Evolutionary conservation across 1,140 invertebrate genomes (phyloP), one percentile per base, ranked within the genome.

Genomic region (Melipona quadrifasciata): DNA sequence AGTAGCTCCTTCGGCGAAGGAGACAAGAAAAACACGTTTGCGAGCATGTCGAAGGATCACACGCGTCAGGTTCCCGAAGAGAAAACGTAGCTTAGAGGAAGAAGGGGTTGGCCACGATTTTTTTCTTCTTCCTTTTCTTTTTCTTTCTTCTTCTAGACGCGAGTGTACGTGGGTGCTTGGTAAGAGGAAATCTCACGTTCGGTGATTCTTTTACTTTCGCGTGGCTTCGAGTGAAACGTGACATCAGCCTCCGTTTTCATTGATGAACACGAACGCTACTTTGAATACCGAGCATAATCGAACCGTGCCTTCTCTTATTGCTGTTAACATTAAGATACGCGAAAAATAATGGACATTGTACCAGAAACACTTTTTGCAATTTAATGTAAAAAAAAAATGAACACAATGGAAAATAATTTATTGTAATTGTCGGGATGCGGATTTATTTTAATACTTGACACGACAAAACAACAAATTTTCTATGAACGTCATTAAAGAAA

Each of bases 161-260:
- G 21, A 39, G n/a, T 27, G 12, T 10, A 4, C 4, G 1, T 21
- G n/a, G 14, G 12, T 47, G 39, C 8, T 39, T 16, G 68, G 73
- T 57, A 75, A 75, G 24, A 34, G 73, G 73, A 58, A 24, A 51
- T 8, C n/a, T 27, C 6, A 24, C 12, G 34, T 14, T n/a, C 2
- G 72, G 24, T 14, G 12, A 75, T 75, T 77, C 39, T 6, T 65
- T 77, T 34, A 47, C 58, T 64, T 47, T 75, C 27, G 73, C 34
- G 19, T 19, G 58, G 1, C 75, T 21, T 27, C 39, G 27, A 77
- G 75, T 31, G 75, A 77, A 65, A 77, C 75, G 58, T 47, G 58
- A 65, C 73, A 34, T 75, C 53, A 34, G 53, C 21, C 12, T 34
- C 19, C 12, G 72, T 57, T 34, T 74, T 34, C 72, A 57, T 74